These are phyloP conservation scores for Sterrhoptilus dennistouni DNA, from an alignment of 2,113 vertebrate genomes.

Conservation along the genomic window DNA sequence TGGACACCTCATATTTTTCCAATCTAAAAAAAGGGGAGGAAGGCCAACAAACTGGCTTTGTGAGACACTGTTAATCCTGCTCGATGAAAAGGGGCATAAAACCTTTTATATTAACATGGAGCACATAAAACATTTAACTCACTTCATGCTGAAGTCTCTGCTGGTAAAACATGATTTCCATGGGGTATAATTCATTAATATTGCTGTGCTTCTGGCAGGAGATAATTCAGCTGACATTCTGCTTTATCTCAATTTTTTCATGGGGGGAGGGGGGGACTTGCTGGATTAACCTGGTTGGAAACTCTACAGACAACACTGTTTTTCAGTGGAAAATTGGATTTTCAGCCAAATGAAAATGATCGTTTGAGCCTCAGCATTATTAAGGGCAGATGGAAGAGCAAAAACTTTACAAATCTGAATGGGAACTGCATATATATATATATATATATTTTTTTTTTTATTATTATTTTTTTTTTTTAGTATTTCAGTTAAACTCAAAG, in stretches of 20 bases:
- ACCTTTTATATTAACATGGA: not conserved
- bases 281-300: not conserved
- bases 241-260: not conserved
- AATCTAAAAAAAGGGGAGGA: not conserved
- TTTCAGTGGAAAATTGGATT: not conserved
- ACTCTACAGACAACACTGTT: not conserved
- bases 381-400: not conserved
- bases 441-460: not conserved
- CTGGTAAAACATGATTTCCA: not conserved
- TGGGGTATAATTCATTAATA: not conserved
- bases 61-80: not conserved
- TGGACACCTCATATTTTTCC: conserved; percentile 22
- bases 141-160: not conserved
- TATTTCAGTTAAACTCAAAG: not conserved
- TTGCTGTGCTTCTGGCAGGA: not conserved
- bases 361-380: not conserved
- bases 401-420: not conserved
- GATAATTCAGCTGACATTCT: not conserved
- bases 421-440: not conserved
- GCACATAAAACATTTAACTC: not conserved
- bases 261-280: not conserved
- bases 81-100: conserved; percentile 18
- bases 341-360: not conserved
- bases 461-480: not conserved
- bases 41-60: not conserved